A percentile compares a stretch with the other conserved stretches of the same genome.
phyloP scores from a whole-genome alignment of 1,140 invertebrate species.

The Bombus affinis region DNA sequence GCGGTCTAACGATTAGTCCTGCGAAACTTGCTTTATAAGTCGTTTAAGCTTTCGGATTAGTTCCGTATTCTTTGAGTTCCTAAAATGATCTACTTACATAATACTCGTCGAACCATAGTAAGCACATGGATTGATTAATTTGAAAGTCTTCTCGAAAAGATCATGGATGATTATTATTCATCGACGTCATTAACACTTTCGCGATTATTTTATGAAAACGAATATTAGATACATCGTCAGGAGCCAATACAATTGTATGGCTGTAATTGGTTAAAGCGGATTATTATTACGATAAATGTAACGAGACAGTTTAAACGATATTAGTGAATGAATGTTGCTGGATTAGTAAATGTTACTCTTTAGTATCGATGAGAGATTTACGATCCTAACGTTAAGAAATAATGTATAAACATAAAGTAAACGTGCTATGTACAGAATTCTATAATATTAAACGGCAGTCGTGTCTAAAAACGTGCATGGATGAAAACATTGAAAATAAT shows the following conservation, averaged over 20 bases:
- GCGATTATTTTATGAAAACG: neutral
- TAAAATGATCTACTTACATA: neutral
- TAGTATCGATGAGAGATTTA: neutral
- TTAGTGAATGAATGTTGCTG: neutral
- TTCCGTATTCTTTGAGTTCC: neutral
- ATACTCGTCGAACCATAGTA: neutral
- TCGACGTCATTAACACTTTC: slow-evolving; percentile 32
- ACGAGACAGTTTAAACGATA: neutral
- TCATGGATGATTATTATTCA: neutral
- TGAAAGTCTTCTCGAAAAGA: neutral
- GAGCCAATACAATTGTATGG: slow-evolving; percentile 12
- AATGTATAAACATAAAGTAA: neutral
- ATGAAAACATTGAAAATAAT: neutral
- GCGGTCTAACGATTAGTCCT: neutral
- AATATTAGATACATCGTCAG: neutral
- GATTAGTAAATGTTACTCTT: neutral
- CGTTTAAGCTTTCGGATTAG: neutral
- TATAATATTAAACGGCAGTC: neutral
- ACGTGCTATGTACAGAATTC: slow-evolving; percentile 12
- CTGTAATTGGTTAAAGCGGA: neutral
- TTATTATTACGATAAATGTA: neutral
- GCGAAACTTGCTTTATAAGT: neutral
- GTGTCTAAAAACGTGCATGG: neutral
- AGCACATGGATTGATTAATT: neutral
- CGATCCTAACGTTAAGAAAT: neutral